A percentile compares a stretch with the other conserved stretches of the same genome.
Evolutionary conservation across 2,888 invertebrate species (phyloP).

Genomic region (Trichogramma dendrolimi): DNA sequence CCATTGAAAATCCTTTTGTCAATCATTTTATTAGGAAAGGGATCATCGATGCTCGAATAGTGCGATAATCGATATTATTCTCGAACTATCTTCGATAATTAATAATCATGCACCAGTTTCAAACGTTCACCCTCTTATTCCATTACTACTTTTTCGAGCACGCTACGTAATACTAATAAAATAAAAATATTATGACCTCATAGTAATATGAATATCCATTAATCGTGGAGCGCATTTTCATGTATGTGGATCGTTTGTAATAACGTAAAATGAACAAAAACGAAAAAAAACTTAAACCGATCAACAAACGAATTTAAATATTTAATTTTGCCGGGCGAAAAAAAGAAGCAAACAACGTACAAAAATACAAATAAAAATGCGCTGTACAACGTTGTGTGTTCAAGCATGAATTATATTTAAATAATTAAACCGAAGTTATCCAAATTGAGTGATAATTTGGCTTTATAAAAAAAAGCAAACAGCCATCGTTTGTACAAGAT

Average conservation of each 20-base stretch:
- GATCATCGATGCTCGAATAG: constrained; percentile 34
- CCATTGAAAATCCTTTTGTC: too few species aligned
- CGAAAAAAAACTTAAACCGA: constrained; percentile 11
- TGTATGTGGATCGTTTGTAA: constrained; percentile 46
- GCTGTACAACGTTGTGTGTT: neutral
- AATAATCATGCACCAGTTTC: constrained; percentile 47
- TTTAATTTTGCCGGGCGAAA: neutral
- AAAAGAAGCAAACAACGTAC: neutral
- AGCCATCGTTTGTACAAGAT: neutral
- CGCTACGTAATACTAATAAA: constrained; percentile 26
- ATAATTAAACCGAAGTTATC: constrained; percentile 19
- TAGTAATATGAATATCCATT: constrained; percentile 3
- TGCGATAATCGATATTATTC: constrained; percentile 33
- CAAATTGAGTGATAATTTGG: neutral
- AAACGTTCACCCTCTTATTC: constrained; percentile 38
- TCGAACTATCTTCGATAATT: constrained; percentile 49
- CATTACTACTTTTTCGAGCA: constrained; percentile 35
- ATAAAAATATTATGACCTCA: neutral
- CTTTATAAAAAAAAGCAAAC: constrained; percentile 16
- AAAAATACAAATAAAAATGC: constrained; percentile 21
- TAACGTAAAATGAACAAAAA: constrained; percentile 33
- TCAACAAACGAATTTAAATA: constrained; percentile 8
- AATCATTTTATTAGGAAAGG: neutral
- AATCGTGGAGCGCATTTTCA: constrained; percentile 29
- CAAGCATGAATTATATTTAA: neutral